Evolutionary conservation across 2,113 vertebrate species (phyloP), one percentile per base, ranked within the genome.

Genomic region (Catharus minimus): DNA sequence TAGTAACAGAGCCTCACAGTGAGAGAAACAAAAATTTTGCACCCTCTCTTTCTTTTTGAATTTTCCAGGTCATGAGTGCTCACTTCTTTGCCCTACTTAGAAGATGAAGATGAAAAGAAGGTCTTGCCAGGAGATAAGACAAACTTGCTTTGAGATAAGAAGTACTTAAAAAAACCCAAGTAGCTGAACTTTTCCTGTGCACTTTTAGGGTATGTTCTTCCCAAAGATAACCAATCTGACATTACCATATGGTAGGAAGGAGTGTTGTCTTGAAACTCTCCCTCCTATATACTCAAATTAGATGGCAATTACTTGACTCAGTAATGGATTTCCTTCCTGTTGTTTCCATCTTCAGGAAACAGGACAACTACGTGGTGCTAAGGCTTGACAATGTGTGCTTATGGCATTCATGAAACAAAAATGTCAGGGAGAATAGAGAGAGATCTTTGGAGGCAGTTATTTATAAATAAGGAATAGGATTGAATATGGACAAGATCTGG

Each of bases 161-260:
- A 88, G 32, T 38, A 39, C 53, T 77, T 88, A 68, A 87, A 77
- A 44, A 86, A 83, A 41, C 6, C 10, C 21, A 79, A 82, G 52
- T 30, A 87, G 20, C 10, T 38, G 65, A 88, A 92, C 49, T 81
- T 86, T 75, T 86, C 28, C 46, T 68, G 38, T 57, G 43, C 16
- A 27, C 27, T 77, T 89, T 64, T 53, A 76, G 66, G 5, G 19
- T 50, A 69, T 18, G 13, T 46, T 44, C 66, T 82, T 46, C 75
- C 24, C 0, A 2, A 91, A 79, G 69, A 86, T 46, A 90, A 72
- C 22, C 57, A 88, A 44, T 20, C 26, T 88, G 90, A 94, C 90
- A 90, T 16, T 67, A 41, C 76, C 82, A 96, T 92, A 94, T 90
- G 90, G n/a, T 53, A 65, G 69, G 66, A 93, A 91, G 60, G 20